phyloP scores from a whole-genome alignment of 2,888 invertebrate genomes.

The Byasa hedistus region DNA sequence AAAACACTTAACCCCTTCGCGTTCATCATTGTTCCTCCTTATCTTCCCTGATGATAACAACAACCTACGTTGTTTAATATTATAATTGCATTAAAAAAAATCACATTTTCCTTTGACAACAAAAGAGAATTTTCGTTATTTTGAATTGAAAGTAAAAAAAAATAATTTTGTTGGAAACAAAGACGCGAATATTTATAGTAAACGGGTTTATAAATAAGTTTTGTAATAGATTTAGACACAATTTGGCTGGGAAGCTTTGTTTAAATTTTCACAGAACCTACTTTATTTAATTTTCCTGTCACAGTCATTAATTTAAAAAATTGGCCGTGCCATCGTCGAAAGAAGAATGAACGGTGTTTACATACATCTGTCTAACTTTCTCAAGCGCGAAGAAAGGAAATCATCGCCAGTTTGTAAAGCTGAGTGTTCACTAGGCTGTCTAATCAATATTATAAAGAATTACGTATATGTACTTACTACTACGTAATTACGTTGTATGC shows the following conservation, averaged over 20 bases:
- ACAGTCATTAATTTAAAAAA: constrained; percentile 30
- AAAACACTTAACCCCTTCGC: constrained; percentile 72
- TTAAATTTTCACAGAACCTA: constrained; percentile 13
- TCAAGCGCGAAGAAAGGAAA: constrained; percentile 31
- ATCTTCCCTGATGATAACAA: constrained; percentile 40
- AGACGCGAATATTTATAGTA: no score
- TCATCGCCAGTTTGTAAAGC: constrained; percentile 29
- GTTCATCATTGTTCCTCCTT: constrained; percentile 68
- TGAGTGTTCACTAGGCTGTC: constrained; percentile 14
- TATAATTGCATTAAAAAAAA: constrained; percentile 9
- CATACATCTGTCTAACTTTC: constrained; percentile 31
- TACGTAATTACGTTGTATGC: no score
- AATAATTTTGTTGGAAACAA: no score
- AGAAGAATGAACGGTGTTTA: constrained; percentile 28
- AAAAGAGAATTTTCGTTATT: neutral
- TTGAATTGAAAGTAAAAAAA: neutral
- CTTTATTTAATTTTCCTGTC: constrained; percentile 26
- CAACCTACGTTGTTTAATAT: constrained; percentile 34
- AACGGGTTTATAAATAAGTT: neutral
- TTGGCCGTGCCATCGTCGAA: constrained; percentile 25
- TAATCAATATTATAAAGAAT: neutral
- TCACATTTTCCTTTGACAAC: neutral
- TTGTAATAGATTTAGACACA: neutral
- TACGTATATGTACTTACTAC: no score
- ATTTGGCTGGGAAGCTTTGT: constrained; percentile 9